phyloP scores from a whole-genome alignment of 2,113 vertebrate species.

The Coregonus clupeaformis region DNA sequence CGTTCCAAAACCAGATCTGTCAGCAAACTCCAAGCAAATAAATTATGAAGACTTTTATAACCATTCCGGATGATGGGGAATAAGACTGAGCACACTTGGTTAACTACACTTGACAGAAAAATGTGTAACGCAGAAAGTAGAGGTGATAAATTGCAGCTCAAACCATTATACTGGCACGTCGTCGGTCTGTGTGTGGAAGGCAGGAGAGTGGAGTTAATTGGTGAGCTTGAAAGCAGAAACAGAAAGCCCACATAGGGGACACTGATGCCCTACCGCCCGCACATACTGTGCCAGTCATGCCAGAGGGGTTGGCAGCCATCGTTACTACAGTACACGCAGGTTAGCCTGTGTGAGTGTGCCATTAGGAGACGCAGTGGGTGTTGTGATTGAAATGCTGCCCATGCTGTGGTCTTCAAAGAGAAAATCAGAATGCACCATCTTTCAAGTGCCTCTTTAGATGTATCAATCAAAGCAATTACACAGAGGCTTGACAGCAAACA shows the following conservation, averaged over 20 bases:
- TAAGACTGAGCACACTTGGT: too few species aligned
- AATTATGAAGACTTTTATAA: not conserved
- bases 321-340: not conserved
- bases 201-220: too few species aligned
- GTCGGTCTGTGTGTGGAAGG: too few species aligned
- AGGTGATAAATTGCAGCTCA: too few species aligned
- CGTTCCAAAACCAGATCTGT: too few species aligned
- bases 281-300: constrained; percentile 35
- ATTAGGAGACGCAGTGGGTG: constrained; percentile 2
- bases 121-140: too few species aligned
- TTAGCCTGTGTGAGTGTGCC: constrained; percentile 1
- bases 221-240: too few species aligned
- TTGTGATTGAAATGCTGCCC: constrained; percentile 16
- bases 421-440: constrained; percentile 31
- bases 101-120: too few species aligned
- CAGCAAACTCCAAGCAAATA: constrained; percentile 32
- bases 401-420: constrained; percentile 28
- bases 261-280: constrained; percentile 6
- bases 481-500: constrained; percentile 42
- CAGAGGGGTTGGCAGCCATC: constrained; percentile 41
- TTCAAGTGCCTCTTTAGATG: constrained; percentile 52
- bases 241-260: constrained; percentile 29
- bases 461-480: constrained; percentile 62
- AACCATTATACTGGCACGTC: too few species aligned
- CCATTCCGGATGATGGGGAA: too few species aligned